phyloP scores from a whole-genome alignment of 2,113 vertebrate genomes.

The Saccopteryx bilineata region DNA sequence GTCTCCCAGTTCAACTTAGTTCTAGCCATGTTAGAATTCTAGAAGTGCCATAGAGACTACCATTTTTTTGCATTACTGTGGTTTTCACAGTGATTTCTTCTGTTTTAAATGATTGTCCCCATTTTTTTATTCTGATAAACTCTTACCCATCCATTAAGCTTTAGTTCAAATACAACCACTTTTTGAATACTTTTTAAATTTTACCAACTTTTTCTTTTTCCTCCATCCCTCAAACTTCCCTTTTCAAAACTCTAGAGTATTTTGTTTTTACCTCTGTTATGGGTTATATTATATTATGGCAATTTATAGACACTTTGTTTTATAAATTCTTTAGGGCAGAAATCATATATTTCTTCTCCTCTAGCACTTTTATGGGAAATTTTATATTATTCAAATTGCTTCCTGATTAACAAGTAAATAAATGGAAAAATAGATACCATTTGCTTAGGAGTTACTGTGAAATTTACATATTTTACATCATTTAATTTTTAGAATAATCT shows the following conservation, averaged over 20 bases:
- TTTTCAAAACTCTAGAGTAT: slow-evolving; percentile 8
- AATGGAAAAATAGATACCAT: slow-evolving; percentile 40
- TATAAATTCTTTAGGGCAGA: background rate
- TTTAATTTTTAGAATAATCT: slow-evolving; percentile 59
- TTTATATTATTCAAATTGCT: slow-evolving; percentile 35
- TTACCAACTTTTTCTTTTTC: background rate
- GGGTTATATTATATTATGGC: background rate
- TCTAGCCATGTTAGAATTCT: background rate
- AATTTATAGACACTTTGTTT: background rate
- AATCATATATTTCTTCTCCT: slow-evolving; percentile 33
- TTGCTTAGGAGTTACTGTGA: slow-evolving; percentile 41
- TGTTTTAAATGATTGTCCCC: background rate
- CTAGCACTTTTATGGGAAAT: background rate
- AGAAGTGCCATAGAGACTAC: background rate
- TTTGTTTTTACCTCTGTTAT: background rate
- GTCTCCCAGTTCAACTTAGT: background rate
- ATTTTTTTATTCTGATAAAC: background rate
- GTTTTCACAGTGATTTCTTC: background rate
- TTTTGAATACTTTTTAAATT: background rate
- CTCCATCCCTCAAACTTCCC: background rate
- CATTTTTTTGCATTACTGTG: background rate
- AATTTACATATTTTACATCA: slow-evolving; percentile 51
- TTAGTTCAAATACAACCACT: background rate
- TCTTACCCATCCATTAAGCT: background rate
- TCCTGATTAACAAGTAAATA: slow-evolving; percentile 52